phyloP scores from a whole-genome alignment of 2,113 vertebrate genomes.

The Chiloscyllium plagiosum region DNA sequence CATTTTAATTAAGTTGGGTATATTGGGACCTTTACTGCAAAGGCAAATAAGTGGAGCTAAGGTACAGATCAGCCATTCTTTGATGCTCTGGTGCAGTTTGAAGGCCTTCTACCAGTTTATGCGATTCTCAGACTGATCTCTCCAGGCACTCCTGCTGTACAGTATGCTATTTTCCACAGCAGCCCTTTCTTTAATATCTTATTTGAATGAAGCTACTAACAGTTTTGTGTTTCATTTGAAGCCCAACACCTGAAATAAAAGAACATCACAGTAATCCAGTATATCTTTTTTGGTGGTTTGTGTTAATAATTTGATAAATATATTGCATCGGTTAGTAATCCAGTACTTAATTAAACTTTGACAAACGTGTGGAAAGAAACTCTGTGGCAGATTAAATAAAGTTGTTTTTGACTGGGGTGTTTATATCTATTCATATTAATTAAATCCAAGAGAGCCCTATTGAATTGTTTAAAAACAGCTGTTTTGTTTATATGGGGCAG shows the following conservation, averaged over 20 bases:
- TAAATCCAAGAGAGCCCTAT: background rate
- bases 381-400: background rate
- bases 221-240: background rate
- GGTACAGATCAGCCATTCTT: background rate
- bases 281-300: background rate
- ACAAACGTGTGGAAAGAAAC: background rate
- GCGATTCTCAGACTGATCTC: background rate
- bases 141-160: background rate
- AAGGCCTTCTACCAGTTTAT: background rate
- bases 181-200: background rate
- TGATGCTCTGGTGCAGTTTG: too few species aligned
- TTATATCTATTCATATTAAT: background rate
- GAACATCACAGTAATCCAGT: background rate
- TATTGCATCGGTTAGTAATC: background rate
- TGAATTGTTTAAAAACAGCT: background rate
- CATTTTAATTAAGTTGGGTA: background rate
- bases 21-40: background rate
- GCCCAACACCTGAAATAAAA: background rate
- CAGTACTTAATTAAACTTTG: background rate
- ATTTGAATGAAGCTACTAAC: background rate
- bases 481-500: background rate
- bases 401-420: background rate
- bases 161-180: background rate
- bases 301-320: background rate
- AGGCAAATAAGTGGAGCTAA: background rate